Base-by-base conservation (phyloP, 2,113 vertebrate species). In the Xenopus laevis region DNA sequence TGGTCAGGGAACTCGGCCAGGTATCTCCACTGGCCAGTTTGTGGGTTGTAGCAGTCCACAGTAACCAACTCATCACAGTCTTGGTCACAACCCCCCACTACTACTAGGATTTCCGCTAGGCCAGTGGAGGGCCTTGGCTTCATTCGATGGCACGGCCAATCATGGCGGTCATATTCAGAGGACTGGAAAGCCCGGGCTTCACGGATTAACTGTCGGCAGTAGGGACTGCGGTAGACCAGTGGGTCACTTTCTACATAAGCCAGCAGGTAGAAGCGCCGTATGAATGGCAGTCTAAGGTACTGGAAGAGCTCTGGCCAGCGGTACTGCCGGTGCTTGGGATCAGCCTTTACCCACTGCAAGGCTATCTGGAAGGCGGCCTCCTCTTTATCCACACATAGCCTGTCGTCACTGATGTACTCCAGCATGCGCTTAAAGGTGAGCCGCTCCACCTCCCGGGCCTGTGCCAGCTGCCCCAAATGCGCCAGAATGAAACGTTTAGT, bases 171-270 rank as follows among this genome's bases (percentile, higher is more conserved):
- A 0, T 96, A 95, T 78, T 95, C 95, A 7, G 91, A 93, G 0
- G 94, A 95, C 86, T 98, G 96, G 88, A 99, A 98, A 88, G 95
- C 96, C 0, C 97, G 93, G 0, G 97, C 97, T 74, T 99, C 96
- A 0, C 93, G 93, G 57, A 99, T 90, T 69, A 98, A 90, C 65
- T 92, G 90, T 71, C 96, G 89, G 83, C 96, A 98, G 74, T 93
- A 89, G 0, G 93, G 93, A 2, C 94, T 97, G 57, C 94, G 90
- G 64, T 97, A 97, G 72, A 99, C 95, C 12, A 98, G 89, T 0
- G 97, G 96, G 85, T 98, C 96, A 4, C 96, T 94, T 84, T 98
- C 97, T 72, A 98, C 97, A 0, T 95, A 92, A 0, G 96, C 97
- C 87, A 98, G 83, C 77, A 99, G 91, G 76, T 93, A 98, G 89